Conservation (phyloP, 2,113 vertebrate species). For the Charadrius vociferus region DNA sequence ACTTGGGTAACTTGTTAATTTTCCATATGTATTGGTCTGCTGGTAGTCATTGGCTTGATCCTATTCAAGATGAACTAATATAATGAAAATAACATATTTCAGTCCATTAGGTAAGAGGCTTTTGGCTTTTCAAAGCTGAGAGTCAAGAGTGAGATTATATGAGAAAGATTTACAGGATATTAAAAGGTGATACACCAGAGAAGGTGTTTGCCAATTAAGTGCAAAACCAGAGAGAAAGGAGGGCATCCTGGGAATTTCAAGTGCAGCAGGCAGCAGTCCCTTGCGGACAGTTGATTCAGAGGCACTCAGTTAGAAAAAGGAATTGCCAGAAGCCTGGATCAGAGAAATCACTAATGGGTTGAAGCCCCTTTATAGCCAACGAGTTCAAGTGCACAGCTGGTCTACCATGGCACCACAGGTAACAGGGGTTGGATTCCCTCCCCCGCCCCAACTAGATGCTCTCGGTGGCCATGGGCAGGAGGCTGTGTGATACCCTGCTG, state of each 20-base stretch:
- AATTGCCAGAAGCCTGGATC: background rate
- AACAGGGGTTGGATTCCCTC: background rate
- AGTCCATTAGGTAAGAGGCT: background rate
- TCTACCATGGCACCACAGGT: accelerated
- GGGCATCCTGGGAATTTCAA: background rate
- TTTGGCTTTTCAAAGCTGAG: background rate
- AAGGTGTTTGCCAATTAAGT: background rate
- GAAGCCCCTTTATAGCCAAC: background rate
- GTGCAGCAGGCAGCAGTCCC: background rate
- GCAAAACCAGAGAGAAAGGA: background rate
- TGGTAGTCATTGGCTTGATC: background rate
- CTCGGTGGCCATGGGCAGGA: background rate
- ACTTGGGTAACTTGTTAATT: background rate
- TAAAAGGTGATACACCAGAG: background rate
- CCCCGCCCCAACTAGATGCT: background rate
- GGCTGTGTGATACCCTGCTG: background rate
- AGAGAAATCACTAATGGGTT: background rate
- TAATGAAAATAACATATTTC: background rate
- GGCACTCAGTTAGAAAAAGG: background rate
- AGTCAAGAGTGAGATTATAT: background rate
- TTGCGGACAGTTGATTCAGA: background rate
- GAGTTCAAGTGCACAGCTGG: background rate
- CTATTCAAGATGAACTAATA: background rate
- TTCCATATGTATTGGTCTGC: background rate
- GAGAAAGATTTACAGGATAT: background rate